Evolutionary conservation across 2,113 vertebrate species (phyloP), one percentile per base, ranked within the genome.

Genomic region (Saimiri boliviensis): DNA sequence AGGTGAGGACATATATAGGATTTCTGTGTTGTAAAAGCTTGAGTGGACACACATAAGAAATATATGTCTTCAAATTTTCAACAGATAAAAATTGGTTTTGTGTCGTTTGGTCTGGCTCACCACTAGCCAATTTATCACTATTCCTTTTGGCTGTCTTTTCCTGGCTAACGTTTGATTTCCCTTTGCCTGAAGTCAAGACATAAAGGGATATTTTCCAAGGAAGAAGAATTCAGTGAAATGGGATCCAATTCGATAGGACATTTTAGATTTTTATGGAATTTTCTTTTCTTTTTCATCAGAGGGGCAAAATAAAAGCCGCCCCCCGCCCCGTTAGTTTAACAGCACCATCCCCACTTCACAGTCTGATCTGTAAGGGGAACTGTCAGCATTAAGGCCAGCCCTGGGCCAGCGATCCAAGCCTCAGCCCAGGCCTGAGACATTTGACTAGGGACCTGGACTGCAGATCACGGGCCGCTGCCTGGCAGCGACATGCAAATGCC

Each of bases 151-250:
- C 52, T 20, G 23, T 63, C 0, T 89, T 86, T 87, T 83, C 70
- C 14, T 49, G 63, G 3, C 47, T 92, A 47, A 80, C 40, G 3
- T 56, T 85, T 87, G 47, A 76, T 66, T 79, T 95, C 52, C 54
- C n/a, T 81, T 87, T 23, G 12, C 58, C 47, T 70, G 68, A 71
- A 84, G 9, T 70, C 42, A 84, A 89, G 42, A 58, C 8, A 11
- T n/a, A 82, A 91, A 91, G 40, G 19, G 6, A 47, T 70, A 35
- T 95, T 93, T 97, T 93, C 79, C 47, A 83, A 85, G 37, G 63
- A 88, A 88, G 35, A 80, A 77, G 10, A 47, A 86, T 74, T 80
- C 47, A 70, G 4, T 94, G 37, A 91, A 89, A 35, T 95, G 19
- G 27, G 70, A 86, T 94, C 71, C 32, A 27, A 63, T 85, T 84